A percentile compares a stretch with the other conserved stretches of the same genome.
These are phyloP conservation scores for Parambassis ranga DNA, from an alignment of 2,797 vertebrate genomes.

Conservation along the genomic window DNA sequence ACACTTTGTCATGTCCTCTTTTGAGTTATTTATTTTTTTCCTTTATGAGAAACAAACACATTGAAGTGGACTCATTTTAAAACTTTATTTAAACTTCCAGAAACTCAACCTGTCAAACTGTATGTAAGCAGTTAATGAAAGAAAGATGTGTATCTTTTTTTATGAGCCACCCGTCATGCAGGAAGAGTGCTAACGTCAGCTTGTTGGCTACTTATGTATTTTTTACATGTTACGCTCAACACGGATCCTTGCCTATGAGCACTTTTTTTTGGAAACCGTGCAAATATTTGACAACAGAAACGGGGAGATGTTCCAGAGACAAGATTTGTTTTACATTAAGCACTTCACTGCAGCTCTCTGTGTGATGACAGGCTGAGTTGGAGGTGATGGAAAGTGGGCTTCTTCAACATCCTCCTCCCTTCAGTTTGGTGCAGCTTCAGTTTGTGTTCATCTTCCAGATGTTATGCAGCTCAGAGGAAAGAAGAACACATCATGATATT, in stretches of 20 bases:
- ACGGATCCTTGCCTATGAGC: slow-evolving; percentile 1
- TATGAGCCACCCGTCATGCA: background rate
- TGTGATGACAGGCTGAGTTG: slow-evolving; percentile 37
- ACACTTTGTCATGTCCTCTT: background rate
- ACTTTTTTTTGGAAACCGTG: slow-evolving; percentile 11
- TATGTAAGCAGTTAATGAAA: background rate
- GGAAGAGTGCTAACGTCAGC: background rate
- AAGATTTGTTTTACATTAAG: slow-evolving; percentile 49
- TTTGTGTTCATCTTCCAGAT: slow-evolving; percentile 43
- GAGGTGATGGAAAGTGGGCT: slow-evolving; percentile 54
- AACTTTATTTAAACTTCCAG: background rate
- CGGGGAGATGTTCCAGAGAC: slow-evolving; percentile 37
- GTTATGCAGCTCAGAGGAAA: slow-evolving; percentile 29
- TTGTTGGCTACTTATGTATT: background rate
- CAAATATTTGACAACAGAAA: slow-evolving; percentile 42
- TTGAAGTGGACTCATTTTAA: background rate
- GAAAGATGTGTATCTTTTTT: background rate
- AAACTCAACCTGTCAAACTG: background rate
- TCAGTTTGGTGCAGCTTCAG: slow-evolving; percentile 16
- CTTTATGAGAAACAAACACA: background rate
- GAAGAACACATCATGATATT: slow-evolving; percentile 9
- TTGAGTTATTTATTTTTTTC: background rate
- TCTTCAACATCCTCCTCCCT: slow-evolving; percentile 25
- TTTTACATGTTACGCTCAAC: background rate
- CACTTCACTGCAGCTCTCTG: slow-evolving; percentile 18